A percentile compares a stretch with the other conserved stretches of the same genome.
These are phyloP conservation scores for Benitochromis conjunctus DNA, from an alignment of 2,113 vertebrate genomes.

Conservation along the genomic window DNA sequence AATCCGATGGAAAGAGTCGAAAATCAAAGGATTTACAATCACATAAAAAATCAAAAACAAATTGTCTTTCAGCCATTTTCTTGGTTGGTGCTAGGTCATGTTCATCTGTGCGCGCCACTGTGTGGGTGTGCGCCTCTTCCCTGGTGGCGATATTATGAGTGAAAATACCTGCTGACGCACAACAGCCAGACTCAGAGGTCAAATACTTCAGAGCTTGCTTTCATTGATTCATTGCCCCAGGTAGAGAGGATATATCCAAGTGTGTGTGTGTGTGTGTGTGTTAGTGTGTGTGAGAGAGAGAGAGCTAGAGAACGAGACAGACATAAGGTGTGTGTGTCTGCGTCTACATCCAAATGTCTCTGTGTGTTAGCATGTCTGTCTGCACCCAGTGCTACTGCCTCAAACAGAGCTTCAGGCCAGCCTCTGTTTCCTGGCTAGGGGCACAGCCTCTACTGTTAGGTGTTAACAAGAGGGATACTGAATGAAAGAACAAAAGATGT, in stretches of 20 bases:
- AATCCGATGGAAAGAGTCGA: neutral
- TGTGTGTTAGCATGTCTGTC: constrained; percentile 40
- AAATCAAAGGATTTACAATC: neutral
- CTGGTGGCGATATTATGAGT: constrained; percentile 66
- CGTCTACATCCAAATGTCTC: constrained; percentile 21
- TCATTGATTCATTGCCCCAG: constrained; percentile 62
- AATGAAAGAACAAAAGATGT: constrained; percentile 50
- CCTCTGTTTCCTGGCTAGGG: constrained; percentile 53
- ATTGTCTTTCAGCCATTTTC: neutral
- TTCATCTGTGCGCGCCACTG: constrained; percentile 29
- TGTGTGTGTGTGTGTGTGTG: constrained; percentile 7
- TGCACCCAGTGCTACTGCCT: constrained; percentile 42
- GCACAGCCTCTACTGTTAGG: constrained; percentile 22
- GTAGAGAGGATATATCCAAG: constrained; percentile 22
- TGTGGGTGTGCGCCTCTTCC: constrained; percentile 16
- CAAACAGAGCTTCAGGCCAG: constrained; percentile 58
- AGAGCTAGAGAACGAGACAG: neutral
- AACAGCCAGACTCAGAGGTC: constrained; percentile 57
- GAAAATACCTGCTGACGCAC: constrained; percentile 69
- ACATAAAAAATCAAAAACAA: neutral
- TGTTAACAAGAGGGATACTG: constrained; percentile 47
- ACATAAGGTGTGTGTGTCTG: constrained; percentile 18
- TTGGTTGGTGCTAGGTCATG: constrained; percentile 24
- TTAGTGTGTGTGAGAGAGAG: neutral
- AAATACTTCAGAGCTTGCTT: constrained; percentile 52